Conservation (phyloP, 2,113 vertebrate genomes). For the Pluvialis apricaria region DNA sequence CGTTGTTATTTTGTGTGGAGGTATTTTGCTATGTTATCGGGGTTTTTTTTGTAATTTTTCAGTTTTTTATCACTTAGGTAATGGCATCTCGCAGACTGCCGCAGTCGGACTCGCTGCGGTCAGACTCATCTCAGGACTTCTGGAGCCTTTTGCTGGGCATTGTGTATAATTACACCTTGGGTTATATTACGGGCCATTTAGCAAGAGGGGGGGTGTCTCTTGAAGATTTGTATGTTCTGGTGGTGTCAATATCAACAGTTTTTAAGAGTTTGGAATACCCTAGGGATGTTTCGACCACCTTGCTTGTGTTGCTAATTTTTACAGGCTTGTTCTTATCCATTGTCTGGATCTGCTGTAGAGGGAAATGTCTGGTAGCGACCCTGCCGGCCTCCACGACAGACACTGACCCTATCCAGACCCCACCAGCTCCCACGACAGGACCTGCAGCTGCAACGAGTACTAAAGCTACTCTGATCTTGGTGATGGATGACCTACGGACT, state of each 20-base stretch:
- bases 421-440: background rate
- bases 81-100: background rate
- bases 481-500: background rate
- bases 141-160: background rate
- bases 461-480: background rate
- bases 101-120: background rate
- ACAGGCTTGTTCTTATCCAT: background rate
- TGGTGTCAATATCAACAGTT: background rate
- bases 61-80: background rate
- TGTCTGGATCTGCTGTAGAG: background rate
- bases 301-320: background rate
- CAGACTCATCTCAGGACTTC: background rate
- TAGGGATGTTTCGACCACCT: background rate
- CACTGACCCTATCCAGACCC: background rate
- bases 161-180: background rate
- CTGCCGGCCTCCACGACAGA: background rate
- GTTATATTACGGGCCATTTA: too few relatives aligned
- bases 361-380: background rate
- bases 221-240: background rate
- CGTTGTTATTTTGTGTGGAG: too few relatives aligned
- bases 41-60: background rate
- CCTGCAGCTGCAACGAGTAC: background rate
- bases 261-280: background rate
- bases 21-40: too few relatives aligned
- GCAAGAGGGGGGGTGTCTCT: too few relatives aligned